Base-by-base conservation (phyloP, 2,113 vertebrate genomes). In the Nettapus auritus region DNA sequence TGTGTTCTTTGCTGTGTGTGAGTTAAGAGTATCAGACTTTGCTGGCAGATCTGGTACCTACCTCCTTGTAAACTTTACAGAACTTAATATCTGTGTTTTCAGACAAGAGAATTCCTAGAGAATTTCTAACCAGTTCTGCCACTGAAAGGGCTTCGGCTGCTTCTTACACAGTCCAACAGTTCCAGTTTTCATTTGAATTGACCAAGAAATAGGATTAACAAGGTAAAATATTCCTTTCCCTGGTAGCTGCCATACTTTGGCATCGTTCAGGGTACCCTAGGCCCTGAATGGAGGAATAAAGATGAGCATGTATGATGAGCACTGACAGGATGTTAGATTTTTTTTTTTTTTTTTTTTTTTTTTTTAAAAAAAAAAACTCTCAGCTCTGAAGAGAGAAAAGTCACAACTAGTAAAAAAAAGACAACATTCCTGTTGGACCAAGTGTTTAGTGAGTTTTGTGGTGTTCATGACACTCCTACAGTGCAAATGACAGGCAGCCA, bases 1-100 rank as follows among this genome's bases (percentile, higher is more conserved):
- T 1, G 0, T 67, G 23, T 15, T 77, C 40, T 92, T 92, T 25
- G 8, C 40, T 0, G 0, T 17, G 21, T 55, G 38, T 57, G 18
- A 68, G 50, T 81, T 26, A 69, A 71, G 19, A 64, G 6, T 15
- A 75, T 87, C 59, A 34, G 44, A 42, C 5, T 82, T 75, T 62
- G 11, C 13, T 60, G 34, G 25, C 75, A 38, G 23, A 12, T 3
- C 22, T 68, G 57, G 21, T 40, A 31, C 10, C 21, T 77, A 26
- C 11, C 66, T 66, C 20, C 5, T 2, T 44, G 6, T 56, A 68
- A 68, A 42, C 33, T 75, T 55, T 75, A 36, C 17, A 52, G n/a
- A 87, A 84, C 4, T 34, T 56, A 34, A 4, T 70, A 33, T 42
- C 7, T 22, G 3, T n/a, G 6, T 75, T 86, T 96, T 46, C 16